These are phyloP conservation scores for Mormyrus proboscirostris DNA, from an alignment of 2,797 vertebrate species.

Conservation along the genomic window DNA sequence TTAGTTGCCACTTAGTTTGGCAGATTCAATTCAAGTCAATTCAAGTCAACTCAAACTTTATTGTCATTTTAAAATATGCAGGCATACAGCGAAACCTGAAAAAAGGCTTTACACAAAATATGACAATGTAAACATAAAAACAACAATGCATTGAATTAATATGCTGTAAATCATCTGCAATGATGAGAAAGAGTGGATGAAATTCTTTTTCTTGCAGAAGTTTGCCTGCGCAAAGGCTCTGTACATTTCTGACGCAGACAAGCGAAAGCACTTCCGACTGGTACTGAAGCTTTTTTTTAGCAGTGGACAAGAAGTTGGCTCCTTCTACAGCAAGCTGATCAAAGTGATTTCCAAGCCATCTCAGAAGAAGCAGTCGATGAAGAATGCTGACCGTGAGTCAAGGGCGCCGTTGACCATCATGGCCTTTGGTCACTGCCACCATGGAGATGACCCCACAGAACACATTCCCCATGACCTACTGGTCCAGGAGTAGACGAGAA, in stretches of 20 bases:
- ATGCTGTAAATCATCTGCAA: neutral
- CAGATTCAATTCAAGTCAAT: neutral
- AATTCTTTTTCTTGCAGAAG: slow-evolving; percentile 52
- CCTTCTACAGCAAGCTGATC: slow-evolving; percentile 86
- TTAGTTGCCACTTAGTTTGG: neutral
- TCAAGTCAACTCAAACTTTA: neutral
- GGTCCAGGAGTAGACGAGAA: slow-evolving; percentile 15
- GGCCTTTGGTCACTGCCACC: neutral
- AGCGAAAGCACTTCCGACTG: slow-evolving; percentile 88
- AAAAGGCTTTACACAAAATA: neutral
- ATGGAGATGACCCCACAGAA: neutral
- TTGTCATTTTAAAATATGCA: neutral
- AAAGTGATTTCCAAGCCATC: slow-evolving; percentile 97
- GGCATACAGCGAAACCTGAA: neutral
- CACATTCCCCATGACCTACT: slow-evolving; percentile 28
- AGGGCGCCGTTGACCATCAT: neutral
- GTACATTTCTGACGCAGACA: slow-evolving; percentile 89
- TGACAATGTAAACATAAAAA: neutral
- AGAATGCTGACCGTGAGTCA: slow-evolving; percentile 83
- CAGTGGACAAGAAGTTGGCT: slow-evolving; percentile 79
- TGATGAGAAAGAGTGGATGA: neutral
- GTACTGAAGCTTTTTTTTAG: slow-evolving; percentile 76
- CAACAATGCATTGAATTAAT: neutral
- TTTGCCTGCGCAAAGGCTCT: slow-evolving; percentile 86
- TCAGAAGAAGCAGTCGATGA: slow-evolving; percentile 94